Conservation (phyloP, 2,888 invertebrate species). For the Cacoxenus indagator region DNA sequence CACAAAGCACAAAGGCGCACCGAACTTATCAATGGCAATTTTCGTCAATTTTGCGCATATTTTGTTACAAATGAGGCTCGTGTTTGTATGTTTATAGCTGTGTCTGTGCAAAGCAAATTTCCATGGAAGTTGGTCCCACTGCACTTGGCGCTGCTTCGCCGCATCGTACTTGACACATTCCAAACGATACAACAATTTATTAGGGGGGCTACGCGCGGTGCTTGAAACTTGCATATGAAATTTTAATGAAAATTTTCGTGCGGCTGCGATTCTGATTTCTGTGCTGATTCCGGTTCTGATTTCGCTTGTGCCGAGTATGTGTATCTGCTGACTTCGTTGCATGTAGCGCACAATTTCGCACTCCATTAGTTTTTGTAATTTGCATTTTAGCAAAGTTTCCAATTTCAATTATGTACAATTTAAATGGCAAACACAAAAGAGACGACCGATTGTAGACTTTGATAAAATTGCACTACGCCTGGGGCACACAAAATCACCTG, state of each 20-base stretch:
- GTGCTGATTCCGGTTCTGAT: too few relatives aligned
- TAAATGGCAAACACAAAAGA: background rate
- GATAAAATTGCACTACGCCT: background rate
- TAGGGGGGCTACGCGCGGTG: background rate
- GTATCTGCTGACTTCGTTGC: background rate
- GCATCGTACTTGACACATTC: background rate
- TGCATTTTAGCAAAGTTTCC: background rate
- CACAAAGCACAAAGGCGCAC: background rate
- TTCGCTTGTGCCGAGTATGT: too few relatives aligned
- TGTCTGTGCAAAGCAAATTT: background rate
- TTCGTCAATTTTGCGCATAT: conserved; percentile 13
- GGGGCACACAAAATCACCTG: too few relatives aligned
- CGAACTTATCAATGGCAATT: conserved; percentile 11
- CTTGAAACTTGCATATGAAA: background rate
- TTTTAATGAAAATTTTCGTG: background rate
- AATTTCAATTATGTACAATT: background rate
- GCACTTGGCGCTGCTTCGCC: too few relatives aligned
- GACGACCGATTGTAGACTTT: too few relatives aligned
- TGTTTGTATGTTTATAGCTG: background rate
- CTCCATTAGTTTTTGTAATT: conserved; percentile 11
- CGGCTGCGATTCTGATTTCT: background rate
- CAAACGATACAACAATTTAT: background rate
- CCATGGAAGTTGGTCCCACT: too few relatives aligned
- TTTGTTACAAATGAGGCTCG: background rate
- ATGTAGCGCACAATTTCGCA: background rate